Evolutionary conservation across 23 tunicate genomes (phyloP).

Genomic region (Botrylloides violaceus): DNA sequence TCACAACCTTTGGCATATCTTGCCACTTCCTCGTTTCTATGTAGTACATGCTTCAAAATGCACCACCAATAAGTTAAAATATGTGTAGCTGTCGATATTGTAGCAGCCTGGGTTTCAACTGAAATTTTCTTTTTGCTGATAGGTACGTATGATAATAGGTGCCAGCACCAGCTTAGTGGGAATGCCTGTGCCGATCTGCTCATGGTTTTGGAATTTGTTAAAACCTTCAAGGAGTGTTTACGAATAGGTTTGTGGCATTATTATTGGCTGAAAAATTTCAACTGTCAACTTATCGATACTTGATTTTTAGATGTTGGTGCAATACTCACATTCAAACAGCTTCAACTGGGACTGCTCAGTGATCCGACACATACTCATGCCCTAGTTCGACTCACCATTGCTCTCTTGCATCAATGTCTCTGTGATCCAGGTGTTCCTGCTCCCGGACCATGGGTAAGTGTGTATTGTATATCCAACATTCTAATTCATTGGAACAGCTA

Average conservation of each 20-base stretch:
- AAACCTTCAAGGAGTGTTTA: conserved; percentile 76
- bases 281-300: neutral
- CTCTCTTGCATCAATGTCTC: conserved; percentile 77
- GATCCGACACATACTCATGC: conserved; percentile 59
- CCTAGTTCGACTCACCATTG: conserved; percentile 66
- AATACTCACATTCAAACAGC: conserved; percentile 63
- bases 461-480: neutral
- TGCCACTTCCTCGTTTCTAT: too few relatives aligned
- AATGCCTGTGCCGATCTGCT: conserved; percentile 61
- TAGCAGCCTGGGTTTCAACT: too few relatives aligned
- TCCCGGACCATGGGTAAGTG: conserved; percentile 93
- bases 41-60: too few relatives aligned
- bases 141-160: conserved; percentile 22
- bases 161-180: conserved; percentile 56
- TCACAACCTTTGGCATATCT: too few relatives aligned
- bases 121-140: neutral
- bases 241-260: conserved; percentile 27
- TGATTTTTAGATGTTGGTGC: conserved; percentile 31
- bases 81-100: neutral
- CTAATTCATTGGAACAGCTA: too few relatives aligned
- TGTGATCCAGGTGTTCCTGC: conserved; percentile 99
- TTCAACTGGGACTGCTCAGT: conserved; percentile 65
- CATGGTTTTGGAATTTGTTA: conserved; percentile 83
- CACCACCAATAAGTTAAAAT: neutral
- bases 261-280: neutral